Evolutionary conservation across 1,140 invertebrate species (phyloP), one percentile per base, ranked within the genome.

Genomic region (Halesus radiatus): DNA sequence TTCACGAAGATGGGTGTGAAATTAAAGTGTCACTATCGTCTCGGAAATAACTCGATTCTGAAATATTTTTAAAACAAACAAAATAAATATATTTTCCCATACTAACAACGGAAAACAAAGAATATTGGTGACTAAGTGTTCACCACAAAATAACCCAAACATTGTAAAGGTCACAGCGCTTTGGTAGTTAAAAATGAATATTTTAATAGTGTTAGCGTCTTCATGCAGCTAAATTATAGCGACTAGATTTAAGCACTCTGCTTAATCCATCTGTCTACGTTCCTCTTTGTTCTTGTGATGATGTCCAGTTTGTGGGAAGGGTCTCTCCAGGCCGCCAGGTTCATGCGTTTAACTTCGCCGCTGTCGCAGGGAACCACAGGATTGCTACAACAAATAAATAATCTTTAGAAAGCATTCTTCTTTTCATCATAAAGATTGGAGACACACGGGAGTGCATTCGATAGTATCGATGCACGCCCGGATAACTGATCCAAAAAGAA

Each of bases 321-420:
- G 50, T 88, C 87, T 77, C 88, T 87, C 88, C 88, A 90, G 1
- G 87, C 87, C 50, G 86, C 87, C n/a, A 90, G 82, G 77, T 88
- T 88, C 7, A 90, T 84, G 23, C 83, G 85, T 81, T 88, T 89
- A 18, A 89, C 88, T 54, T 86, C 86, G 3, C 87, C 85, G 54
- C 89, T 89, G 3, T 86, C 85, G 54, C 89, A 90, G 0, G 86
- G 84, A 2, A 89, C 85, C 0, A 87, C 66, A 5, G 86, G 87
- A 76, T 89, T 90, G 56, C 89, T 90, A 85, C 32, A 83, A 83
- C 18, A 60, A 15, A 60, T 18, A 64, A 45, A 64, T n/a, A 7
- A 16, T 45, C n/a, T 68, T n/a, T 29, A 29, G 5, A 29, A 29
- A 29, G 26, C 26, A 29, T 37, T 37, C 32, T 37, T 37, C 32